These are phyloP conservation scores for Enteromius treurensis DNA, from an alignment of 2,797 vertebrate species.

Conservation along the genomic window DNA sequence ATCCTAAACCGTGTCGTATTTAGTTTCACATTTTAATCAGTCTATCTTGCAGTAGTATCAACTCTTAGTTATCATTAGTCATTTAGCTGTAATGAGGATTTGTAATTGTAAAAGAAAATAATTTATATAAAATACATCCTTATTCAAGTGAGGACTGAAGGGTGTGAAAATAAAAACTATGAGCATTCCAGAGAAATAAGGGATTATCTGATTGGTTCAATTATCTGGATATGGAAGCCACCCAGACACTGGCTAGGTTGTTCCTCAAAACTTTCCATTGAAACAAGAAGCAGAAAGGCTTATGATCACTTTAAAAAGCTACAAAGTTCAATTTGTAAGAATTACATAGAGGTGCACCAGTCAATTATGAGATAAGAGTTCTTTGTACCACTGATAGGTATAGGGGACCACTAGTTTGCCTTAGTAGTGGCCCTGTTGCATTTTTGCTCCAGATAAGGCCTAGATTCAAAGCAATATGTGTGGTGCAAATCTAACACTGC, in stretches of 20 bases:
- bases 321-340: conserved; percentile 10
- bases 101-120: background rate
- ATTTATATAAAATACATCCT: background rate
- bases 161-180: background rate
- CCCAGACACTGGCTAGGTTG: conserved; percentile 14
- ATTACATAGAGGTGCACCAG: background rate
- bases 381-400: conserved; percentile 15
- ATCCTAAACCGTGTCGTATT: background rate
- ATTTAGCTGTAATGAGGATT: no score
- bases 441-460: conserved; percentile 16
- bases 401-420: conserved; percentile 17
- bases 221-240: conserved; percentile 1
- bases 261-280: conserved; percentile 14
- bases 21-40: background rate
- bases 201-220: background rate
- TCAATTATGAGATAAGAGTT: conserved; percentile 26
- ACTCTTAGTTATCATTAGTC: no score
- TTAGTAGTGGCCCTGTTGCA: conserved; percentile 14
- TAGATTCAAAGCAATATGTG: conserved; percentile 33
- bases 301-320: conserved; percentile 15
- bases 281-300: conserved; percentile 1
- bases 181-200: background rate
- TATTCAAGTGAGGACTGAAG: conserved; percentile 2
- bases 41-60: background rate
- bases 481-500: conserved; percentile 16